Base-by-base conservation (phyloP, 2,888 invertebrate genomes). In the Aphidoletes aphidimyza region DNA sequence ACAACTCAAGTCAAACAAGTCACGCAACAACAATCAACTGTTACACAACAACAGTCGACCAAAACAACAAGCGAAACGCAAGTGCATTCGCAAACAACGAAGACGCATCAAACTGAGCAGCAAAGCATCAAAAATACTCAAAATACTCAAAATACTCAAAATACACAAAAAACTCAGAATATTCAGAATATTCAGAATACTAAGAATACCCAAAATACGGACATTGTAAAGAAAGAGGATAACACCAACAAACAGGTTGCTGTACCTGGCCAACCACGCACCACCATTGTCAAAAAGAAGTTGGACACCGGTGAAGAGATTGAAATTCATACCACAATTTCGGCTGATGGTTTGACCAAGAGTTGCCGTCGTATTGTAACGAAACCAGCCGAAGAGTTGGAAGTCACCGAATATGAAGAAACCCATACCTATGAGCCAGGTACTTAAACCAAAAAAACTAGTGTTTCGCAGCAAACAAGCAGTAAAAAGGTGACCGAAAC, bases 331-430 rank as follows among this genome's bases (percentile, higher is more conserved):
- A 88, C 88, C 14, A 90, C 90, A 14, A 86, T 88, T 49, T 85
- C 89, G 87, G 89, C 89, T 85, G 88, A 89, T 84, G 90, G 89
- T 86, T 88, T 88, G 87, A 88, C 88, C 42, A 85, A 85, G 69
- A 83, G 83, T 39, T 59, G 34, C 5, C 42, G 81, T 17, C 42
- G 42, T 9, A 78, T 39, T 84, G 89, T 90, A 1, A 90, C 90
- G 85, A 90, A 69, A 19, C 85, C 90, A 42, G 89, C 90, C 1
- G 90, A 90, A 87, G 90, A 90, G 78, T 89, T 89, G 85, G 88
- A 89, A 85, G 90, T 90, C 84, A 87, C 89, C 19, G 85, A 85
- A 37, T 84, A 84, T 84, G 84, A 85, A 81, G 83, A 83, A 39
- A 84, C 83, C 30, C 45, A 84, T n/a, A 36, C 45, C 5, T 84